phyloP scores from a whole-genome alignment of 1,140 invertebrate genomes.

The Bathynomus jamesi region DNA sequence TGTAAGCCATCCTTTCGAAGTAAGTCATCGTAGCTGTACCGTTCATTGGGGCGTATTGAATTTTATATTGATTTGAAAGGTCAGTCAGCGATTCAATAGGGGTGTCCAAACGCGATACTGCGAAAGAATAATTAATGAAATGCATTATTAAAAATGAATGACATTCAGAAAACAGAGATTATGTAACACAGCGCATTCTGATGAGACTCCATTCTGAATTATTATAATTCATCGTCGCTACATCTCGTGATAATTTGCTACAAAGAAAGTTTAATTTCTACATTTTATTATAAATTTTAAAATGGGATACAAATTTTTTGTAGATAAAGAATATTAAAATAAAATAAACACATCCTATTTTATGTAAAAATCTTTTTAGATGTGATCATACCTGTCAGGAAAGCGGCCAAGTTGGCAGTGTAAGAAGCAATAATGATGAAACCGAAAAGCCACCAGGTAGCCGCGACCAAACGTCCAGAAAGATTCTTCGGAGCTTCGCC shows the following conservation, averaged over 20 bases:
- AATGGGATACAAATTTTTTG: not conserved
- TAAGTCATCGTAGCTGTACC: constrained; percentile 82
- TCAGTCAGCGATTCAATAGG: constrained; percentile 88
- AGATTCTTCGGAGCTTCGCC: constrained; percentile 94
- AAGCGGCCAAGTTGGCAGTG: constrained; percentile 89
- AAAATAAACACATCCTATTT: too few species aligned
- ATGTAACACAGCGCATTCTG: too few species aligned
- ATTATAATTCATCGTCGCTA: too few species aligned
- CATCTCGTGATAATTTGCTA: too few species aligned
- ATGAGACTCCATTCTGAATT: too few species aligned
- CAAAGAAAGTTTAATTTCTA: not conserved
- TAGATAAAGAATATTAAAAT: not conserved
- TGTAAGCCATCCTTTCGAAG: constrained; percentile 91
- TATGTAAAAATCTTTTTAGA: too few species aligned
- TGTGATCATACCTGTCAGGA: constrained; percentile 43
- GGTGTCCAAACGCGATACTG: constrained; percentile 83
- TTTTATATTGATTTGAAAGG: constrained; percentile 88
- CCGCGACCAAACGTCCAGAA: constrained; percentile 82
- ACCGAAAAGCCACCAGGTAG: constrained; percentile 96
- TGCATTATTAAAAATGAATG: not conserved
- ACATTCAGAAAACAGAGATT: too few species aligned
- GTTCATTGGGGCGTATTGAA: constrained; percentile 81
- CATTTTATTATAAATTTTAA: not conserved
- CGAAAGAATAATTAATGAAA: constrained; percentile 43
- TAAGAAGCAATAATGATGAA: constrained; percentile 98